Percentiles rank a stretch among this genome's conserved stretches.
These are phyloP conservation scores for Platysternon megacephalum DNA, from an alignment of 2,113 vertebrate species.

Conservation along the genomic window DNA sequence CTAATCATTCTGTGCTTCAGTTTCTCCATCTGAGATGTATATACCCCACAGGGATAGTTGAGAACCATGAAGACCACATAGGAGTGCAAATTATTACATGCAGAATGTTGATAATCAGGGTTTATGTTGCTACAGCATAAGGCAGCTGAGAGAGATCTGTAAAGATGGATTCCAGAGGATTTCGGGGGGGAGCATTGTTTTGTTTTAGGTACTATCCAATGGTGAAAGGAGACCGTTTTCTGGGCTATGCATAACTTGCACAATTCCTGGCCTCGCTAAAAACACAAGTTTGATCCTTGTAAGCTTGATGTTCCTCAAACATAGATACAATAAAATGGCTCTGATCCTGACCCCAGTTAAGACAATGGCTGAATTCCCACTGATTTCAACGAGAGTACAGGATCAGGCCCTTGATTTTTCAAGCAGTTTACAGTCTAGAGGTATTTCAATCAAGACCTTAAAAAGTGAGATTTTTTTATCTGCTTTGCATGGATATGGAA, in stretches of 20 bases:
- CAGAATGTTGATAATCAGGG: not conserved
- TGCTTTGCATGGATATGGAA: not conserved
- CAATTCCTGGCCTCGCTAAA: not conserved
- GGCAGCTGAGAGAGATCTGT: not conserved
- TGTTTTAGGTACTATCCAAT: not conserved
- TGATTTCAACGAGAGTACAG: not conserved
- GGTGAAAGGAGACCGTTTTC: not conserved
- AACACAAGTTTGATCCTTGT: not conserved
- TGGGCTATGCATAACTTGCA: not conserved
- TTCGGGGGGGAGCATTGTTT: not conserved
- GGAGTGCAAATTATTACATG: not conserved
- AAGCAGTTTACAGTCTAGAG: accelerated
- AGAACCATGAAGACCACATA: not conserved
- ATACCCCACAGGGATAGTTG: not conserved
- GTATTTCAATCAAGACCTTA: not conserved
- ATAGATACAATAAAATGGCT: not conserved
- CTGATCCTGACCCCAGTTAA: not conserved
- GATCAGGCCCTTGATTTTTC: not conserved
- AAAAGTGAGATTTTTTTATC: not conserved
- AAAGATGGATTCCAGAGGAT: not conserved
- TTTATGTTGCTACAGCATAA: not conserved
- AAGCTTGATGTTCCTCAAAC: not conserved
- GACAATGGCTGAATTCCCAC: not conserved
- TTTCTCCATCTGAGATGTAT: not conserved
- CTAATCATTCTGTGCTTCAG: not conserved